Base-by-base conservation (phyloP, 1,140 invertebrate genomes). In the Leptinotarsa lineolata region DNA sequence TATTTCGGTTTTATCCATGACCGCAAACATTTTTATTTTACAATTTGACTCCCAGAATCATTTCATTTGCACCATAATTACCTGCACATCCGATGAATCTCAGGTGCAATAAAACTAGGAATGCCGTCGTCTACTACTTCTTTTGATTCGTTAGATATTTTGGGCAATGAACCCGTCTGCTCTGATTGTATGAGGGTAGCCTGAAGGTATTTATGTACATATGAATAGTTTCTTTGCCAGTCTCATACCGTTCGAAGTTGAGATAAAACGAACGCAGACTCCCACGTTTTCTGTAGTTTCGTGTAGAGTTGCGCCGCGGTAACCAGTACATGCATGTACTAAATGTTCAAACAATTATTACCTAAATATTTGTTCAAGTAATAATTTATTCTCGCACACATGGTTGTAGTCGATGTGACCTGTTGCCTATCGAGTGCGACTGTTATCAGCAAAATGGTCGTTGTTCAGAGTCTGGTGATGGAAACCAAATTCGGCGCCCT, bases 381-480 rank as follows among this genome's bases (percentile, higher is more conserved):
- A 54, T 58, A 46, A 69, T 22, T 22, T 24, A 60, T 39, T 30
- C 61, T 30, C 61, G 61, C 61, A 64, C 66, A 46, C 20, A 68
- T 68, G 66, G 45, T 68, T 68, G 30, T 48, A 21, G 45, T 78
- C 59, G 76, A 72, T 61, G 74, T 75, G 15, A 73, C 68, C 63
- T 74, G 72, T 61, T 78, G 74, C 59, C 63, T 78, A 58, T 59
- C 21, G 16, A 68, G 21, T 45, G 46, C 63, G 2, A 76, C 11
- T 63, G 68, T 64, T 20, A 18, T 66, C 20, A 63, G 65, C 22
- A 71, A 54, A 21, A 66, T 64, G 59, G 72, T 64, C 15, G 24
- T 18, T 39, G 68, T 75, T 15, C 70, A 22, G 20, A 72, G 74
- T 69, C 63, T 74, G 72, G 16, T 68, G 54, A 12, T 13, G 4